A percentile compares a stretch with the other conserved stretches of the same genome.
Evolutionary conservation across 2,797 vertebrate species (phyloP).

Genomic region (Arnoldichthys spilopterus): DNA sequence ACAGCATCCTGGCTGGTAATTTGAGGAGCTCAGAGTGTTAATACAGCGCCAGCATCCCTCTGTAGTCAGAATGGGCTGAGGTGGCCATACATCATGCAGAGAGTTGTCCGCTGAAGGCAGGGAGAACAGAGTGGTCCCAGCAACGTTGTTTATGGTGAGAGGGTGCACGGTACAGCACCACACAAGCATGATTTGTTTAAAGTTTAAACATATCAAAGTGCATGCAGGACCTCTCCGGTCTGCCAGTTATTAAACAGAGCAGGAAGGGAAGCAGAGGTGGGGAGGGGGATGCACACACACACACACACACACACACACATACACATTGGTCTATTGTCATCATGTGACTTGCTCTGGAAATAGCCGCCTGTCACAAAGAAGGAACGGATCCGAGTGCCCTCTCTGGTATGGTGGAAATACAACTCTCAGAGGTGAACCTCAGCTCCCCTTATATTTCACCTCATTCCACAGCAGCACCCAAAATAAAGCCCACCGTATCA

Average conservation of each 20-base stretch:
- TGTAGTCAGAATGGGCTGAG: slow-evolving; percentile 14
- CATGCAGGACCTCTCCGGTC: slow-evolving; percentile 37
- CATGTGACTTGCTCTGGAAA: slow-evolving; percentile 61
- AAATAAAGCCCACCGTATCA: slow-evolving; percentile 45
- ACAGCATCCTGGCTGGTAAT: slow-evolving; percentile 20
- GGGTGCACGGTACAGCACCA: slow-evolving; percentile 11
- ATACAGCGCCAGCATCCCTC: slow-evolving; percentile 20
- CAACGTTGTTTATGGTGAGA: slow-evolving; percentile 33
- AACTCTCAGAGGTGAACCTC: slow-evolving; percentile 57
- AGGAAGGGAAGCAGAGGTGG: neutral
- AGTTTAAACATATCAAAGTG: slow-evolving; percentile 63
- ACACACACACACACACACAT: slow-evolving; percentile 31
- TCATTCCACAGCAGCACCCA: slow-evolving; percentile 25
- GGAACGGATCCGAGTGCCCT: slow-evolving; percentile 46
- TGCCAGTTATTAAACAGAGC: slow-evolving; percentile 48
- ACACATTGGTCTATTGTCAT: slow-evolving; percentile 51
- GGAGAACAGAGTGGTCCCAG: slow-evolving; percentile 21
- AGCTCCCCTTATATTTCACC: slow-evolving; percentile 36
- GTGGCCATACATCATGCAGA: slow-evolving; percentile 10
- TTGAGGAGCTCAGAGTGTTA: slow-evolving; percentile 40
- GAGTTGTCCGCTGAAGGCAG: slow-evolving; percentile 23
- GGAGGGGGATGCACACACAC: slow-evolving; percentile 23
- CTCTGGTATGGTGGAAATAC: slow-evolving; percentile 55
- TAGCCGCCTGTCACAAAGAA: slow-evolving; percentile 56
- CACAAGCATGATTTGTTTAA: slow-evolving; percentile 61